phyloP scores from a whole-genome alignment of 2,113 vertebrate species.

The Hippoglossus stenolepis region DNA sequence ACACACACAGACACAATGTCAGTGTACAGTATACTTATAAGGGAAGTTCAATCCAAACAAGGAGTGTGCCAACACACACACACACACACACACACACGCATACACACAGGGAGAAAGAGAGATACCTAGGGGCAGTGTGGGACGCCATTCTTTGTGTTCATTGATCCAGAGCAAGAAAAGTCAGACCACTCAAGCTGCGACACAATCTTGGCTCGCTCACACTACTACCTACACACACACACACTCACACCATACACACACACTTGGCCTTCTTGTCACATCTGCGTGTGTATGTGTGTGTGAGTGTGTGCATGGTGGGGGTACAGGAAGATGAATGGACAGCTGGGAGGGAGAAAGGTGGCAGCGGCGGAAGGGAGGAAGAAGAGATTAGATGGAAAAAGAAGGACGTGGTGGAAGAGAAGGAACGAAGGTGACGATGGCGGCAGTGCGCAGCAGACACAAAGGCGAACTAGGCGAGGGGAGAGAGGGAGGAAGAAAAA shows the following conservation, averaged over 20 bases:
- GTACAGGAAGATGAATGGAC: constrained; percentile 46
- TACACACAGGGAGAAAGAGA: constrained; percentile 22
- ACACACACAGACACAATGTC: constrained; percentile 30
- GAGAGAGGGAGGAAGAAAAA: not conserved
- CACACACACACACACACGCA: constrained; percentile 32
- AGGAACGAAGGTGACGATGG: constrained; percentile 18
- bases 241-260: constrained; percentile 27
- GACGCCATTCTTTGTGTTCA: constrained; percentile 75
- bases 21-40: constrained; percentile 40
- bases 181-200: constrained; percentile 78
- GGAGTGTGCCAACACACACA: not conserved
- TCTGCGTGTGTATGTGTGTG: constrained; percentile 1
- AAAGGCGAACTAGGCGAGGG: not conserved
- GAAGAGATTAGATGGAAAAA: constrained; percentile 16
- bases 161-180: constrained; percentile 80
- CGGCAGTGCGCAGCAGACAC: not conserved
- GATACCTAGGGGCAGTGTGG: constrained; percentile 55
- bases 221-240: constrained; percentile 24
- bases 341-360: constrained; percentile 27
- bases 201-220: constrained; percentile 70
- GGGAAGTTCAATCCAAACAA: constrained; percentile 45
- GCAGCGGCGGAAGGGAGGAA: constrained; percentile 26
- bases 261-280: constrained; percentile 29
- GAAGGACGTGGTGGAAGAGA: not conserved
- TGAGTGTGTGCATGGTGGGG: not conserved